Percentiles rank a stretch among this genome's conserved stretches.
Evolutionary conservation across 2,888 invertebrate species (phyloP).

Genomic region (Crepidodera aurea): DNA sequence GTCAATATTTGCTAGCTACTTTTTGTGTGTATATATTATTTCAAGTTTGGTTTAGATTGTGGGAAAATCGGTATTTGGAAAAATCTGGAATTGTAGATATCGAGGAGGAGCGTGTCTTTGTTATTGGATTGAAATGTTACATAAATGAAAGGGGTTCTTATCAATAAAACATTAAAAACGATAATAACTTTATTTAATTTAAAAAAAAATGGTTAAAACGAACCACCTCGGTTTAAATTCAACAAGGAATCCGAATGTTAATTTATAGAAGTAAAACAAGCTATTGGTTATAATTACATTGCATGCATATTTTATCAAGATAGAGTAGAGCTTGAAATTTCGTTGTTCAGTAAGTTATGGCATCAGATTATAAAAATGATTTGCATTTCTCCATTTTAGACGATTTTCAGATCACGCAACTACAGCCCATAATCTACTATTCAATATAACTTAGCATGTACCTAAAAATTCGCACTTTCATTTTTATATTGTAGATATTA

Average conservation of each 20-base stretch:
- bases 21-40: slow-evolving; percentile 5
- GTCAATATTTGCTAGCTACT: slow-evolving; percentile 35
- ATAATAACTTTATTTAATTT: too few species aligned
- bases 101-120: not conserved
- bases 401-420: not conserved
- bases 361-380: slow-evolving; percentile 58
- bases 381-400: slow-evolving; percentile 52
- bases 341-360: slow-evolving; percentile 60
- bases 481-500: too few species aligned
- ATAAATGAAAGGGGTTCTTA: too few species aligned
- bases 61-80: slow-evolving; percentile 16
- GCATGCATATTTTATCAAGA: slow-evolving; percentile 57
- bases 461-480: too few species aligned
- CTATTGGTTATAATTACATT: slow-evolving; percentile 41
- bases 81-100: slow-evolving; percentile 3
- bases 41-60: slow-evolving; percentile 5
- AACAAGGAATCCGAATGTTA: not conserved
- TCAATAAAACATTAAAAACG: too few species aligned
- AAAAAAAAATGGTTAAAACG: too few species aligned
- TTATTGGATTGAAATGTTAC: not conserved
- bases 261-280: slow-evolving; percentile 4
- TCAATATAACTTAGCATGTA: too few species aligned
- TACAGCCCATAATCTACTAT: too few species aligned
- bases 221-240: too few species aligned
- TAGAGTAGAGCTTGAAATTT: slow-evolving; percentile 57